A percentile compares a stretch with the other conserved stretches of the same genome.
These are phyloP conservation scores for Galaxea fascicularis DNA, from an alignment of 92 coral and sea anemone species.

Conservation along the genomic window DNA sequence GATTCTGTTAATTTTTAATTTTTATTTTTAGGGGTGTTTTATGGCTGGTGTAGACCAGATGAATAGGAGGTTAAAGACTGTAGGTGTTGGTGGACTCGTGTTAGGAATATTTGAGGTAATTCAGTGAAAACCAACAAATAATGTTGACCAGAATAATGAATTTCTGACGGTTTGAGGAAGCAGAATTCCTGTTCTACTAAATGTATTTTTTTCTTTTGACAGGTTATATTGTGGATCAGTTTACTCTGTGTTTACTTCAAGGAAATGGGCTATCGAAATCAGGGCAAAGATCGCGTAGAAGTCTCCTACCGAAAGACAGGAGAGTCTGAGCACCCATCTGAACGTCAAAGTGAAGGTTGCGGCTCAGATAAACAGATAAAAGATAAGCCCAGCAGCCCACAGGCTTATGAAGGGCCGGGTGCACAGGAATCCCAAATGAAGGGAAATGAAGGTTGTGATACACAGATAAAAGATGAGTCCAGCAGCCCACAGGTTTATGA, in stretches of 20 bases:
- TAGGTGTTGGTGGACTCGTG: slow-evolving; percentile 13
- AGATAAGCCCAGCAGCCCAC: not conserved
- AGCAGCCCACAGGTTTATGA: not conserved
- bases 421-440: not conserved
- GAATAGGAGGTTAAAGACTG: not conserved
- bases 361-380: not conserved
- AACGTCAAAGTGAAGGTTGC: not conserved
- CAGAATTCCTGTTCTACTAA: not conserved
- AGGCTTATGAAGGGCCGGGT: not conserved
- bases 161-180: not conserved
- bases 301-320: not conserved
- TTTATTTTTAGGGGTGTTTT: not conserved
- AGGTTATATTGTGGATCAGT: slow-evolving; percentile 12
- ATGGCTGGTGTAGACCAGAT: slow-evolving; percentile 1
- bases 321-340: not conserved
- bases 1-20: not conserved
- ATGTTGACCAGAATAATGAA: not conserved
- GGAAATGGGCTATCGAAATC: not conserved
- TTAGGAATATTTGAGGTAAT: slow-evolving; percentile 15
- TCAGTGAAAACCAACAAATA: not conserved
- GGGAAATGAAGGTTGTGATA: not conserved
- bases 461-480: not conserved
- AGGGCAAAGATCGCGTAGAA: not conserved
- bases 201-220: not conserved
- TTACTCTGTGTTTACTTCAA: not conserved